Percentiles rank a stretch among this genome's conserved stretches.
phyloP scores from a whole-genome alignment of 2,113 vertebrate species.

The Pteruthius melanotis region DNA sequence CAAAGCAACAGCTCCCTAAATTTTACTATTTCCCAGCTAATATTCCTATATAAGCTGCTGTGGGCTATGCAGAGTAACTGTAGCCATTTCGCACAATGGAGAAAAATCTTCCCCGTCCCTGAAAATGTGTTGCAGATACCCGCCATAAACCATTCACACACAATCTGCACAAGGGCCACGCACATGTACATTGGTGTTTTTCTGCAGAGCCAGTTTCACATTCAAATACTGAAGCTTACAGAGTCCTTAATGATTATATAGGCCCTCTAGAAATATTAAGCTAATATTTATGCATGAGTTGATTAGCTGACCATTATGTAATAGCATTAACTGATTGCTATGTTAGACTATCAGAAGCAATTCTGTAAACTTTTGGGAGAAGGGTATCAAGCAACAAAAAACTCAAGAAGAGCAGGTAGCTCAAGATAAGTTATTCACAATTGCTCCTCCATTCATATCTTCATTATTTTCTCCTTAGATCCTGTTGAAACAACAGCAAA shows the following conservation, averaged over 20 bases:
- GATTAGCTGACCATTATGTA: not conserved
- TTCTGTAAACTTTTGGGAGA: slow-evolving; percentile 13
- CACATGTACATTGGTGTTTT: not conserved
- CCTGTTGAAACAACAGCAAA: not conserved
- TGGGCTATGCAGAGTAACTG: not conserved
- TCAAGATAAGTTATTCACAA: slow-evolving; percentile 13
- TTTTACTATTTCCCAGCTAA: not conserved
- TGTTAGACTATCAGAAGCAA: slow-evolving; percentile 28
- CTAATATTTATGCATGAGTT: not conserved
- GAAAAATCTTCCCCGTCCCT: not conserved
- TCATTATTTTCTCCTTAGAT: not conserved
- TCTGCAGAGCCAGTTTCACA: slow-evolving; percentile 1
- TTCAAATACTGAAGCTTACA: slow-evolving; percentile 5
- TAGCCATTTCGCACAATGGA: not conserved
- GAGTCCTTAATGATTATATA: not conserved
- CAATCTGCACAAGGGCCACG: not conserved
- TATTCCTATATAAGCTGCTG: not conserved
- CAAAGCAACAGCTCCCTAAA: not conserved
- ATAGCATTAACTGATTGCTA: not conserved
- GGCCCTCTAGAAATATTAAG: slow-evolving; percentile 5
- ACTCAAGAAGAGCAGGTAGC: not conserved
- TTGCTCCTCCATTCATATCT: not conserved
- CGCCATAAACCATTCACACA: not conserved
- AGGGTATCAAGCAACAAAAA: not conserved
- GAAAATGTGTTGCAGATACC: not conserved